phyloP scores from a whole-genome alignment of 2,113 vertebrate species.

The Heliornis fulica region DNA sequence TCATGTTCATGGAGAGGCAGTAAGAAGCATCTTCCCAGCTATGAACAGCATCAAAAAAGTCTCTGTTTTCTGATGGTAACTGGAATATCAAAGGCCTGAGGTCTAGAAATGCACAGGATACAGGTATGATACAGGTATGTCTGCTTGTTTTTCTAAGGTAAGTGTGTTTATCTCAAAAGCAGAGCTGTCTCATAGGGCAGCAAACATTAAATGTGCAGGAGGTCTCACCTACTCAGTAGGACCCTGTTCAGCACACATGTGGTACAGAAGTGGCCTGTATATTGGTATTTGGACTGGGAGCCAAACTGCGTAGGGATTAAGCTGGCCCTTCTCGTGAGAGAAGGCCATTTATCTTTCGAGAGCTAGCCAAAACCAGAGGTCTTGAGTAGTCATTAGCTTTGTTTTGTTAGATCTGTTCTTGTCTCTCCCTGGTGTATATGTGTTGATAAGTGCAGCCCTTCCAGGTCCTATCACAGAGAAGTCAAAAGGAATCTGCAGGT shows the following conservation, averaged over 20 bases:
- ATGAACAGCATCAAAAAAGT: not conserved
- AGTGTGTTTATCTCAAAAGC: not conserved
- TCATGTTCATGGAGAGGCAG: not conserved
- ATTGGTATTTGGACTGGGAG: not conserved
- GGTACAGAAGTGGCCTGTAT: not conserved
- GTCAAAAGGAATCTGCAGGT: not conserved
- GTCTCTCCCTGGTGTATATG: not conserved
- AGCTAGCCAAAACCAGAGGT: not conserved
- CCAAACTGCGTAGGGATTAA: not conserved
- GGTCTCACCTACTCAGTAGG: not conserved
- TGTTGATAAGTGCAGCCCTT: not conserved
- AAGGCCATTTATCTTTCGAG: not conserved
- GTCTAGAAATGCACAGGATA: not conserved
- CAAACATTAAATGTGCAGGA: rapidly evolving
- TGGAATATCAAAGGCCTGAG: not conserved
- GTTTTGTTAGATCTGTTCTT: not conserved
- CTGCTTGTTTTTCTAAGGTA: not conserved
- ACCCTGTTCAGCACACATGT: not conserved
- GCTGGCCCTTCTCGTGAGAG: not conserved
- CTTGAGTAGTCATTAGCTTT: not conserved
- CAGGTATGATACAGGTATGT: not conserved
- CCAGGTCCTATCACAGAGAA: not conserved
- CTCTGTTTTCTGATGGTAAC: not conserved
- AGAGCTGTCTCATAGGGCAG: not conserved
- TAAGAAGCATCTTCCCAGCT: not conserved